Conservation (phyloP, 1,140 invertebrate species). For the Drosophila watanabei region DNA sequence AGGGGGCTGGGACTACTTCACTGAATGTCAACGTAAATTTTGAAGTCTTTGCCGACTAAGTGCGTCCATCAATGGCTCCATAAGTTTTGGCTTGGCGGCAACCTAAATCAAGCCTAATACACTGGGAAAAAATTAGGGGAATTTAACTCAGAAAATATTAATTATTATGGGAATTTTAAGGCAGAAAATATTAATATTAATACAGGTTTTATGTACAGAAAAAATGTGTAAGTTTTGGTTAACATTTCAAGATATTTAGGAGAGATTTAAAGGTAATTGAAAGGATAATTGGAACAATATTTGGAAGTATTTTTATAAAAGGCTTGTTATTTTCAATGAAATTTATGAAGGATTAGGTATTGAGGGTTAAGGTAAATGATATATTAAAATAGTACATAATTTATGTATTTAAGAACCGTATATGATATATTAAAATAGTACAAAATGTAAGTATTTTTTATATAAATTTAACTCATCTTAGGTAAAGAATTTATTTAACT, state of each 20-base stretch:
- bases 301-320: not conserved
- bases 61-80: constrained; percentile 71
- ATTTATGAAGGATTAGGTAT: no score
- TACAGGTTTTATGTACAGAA: no score
- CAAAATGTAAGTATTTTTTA: no score
- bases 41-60: constrained; percentile 50
- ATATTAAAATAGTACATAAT: no score
- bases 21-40: constrained; percentile 74
- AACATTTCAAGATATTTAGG: not conserved
- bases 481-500: no score
- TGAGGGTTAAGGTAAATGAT: no score
- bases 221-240: no score
- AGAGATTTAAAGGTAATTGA: not conserved
- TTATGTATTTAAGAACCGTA: no score
- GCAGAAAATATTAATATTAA: no score
- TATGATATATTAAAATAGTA: no score
- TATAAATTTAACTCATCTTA: no score
- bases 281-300: not conserved
- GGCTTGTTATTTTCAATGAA: not conserved
- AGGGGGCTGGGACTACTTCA: constrained; percentile 5
- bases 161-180: no score
- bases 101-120: constrained; percentile 73
- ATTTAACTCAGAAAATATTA: not conserved
- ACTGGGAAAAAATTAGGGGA: not conserved
- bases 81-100: constrained; percentile 66